phyloP scores from a whole-genome alignment of 1,140 invertebrate species.

The Linepithema humile region DNA sequence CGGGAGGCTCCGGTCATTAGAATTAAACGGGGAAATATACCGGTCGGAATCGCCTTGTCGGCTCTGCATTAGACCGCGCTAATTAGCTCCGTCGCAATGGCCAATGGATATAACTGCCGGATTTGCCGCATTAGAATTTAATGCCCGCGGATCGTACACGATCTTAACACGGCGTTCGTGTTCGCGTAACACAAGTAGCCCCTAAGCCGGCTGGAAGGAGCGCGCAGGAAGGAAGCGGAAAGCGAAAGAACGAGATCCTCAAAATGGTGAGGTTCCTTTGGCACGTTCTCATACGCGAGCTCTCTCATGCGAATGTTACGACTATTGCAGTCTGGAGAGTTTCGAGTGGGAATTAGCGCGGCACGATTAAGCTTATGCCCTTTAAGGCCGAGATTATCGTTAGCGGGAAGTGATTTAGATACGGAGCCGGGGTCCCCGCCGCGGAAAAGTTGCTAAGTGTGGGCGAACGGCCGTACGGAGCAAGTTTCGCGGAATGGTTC shows the following conservation, averaged over 20 bases:
- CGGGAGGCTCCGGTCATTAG: conserved; percentile 62
- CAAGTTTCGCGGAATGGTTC: conserved; percentile 40
- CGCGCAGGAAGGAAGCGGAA: background rate
- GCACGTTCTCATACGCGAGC: conserved; percentile 69
- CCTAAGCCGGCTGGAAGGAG: conserved; percentile 19
- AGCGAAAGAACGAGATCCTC: background rate
- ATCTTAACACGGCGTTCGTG: conserved; percentile 63
- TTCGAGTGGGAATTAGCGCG: conserved; percentile 70
- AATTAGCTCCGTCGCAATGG: conserved; percentile 51
- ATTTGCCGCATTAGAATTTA: conserved; percentile 3
- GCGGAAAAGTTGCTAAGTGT: conserved; percentile 59
- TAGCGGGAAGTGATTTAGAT: conserved; percentile 72
- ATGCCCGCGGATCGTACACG: conserved; percentile 51
- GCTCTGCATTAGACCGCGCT: conserved; percentile 58
- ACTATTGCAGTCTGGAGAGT: conserved; percentile 73
- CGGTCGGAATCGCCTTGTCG: conserved; percentile 55
- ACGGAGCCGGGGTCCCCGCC: conserved; percentile 20
- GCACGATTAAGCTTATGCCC: conserved; percentile 68
- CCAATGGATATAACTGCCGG: conserved; percentile 19
- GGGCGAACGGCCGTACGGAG: background rate
- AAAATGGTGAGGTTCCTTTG: conserved; percentile 66
- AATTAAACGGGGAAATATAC: conserved; percentile 62
- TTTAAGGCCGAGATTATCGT: conserved; percentile 68
- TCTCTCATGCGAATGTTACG: conserved; percentile 71
- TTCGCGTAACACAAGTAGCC: conserved; percentile 59